Evolutionary conservation across 2,888 invertebrate genomes (phyloP).

Genomic region (Ennomos fuscantarius): DNA sequence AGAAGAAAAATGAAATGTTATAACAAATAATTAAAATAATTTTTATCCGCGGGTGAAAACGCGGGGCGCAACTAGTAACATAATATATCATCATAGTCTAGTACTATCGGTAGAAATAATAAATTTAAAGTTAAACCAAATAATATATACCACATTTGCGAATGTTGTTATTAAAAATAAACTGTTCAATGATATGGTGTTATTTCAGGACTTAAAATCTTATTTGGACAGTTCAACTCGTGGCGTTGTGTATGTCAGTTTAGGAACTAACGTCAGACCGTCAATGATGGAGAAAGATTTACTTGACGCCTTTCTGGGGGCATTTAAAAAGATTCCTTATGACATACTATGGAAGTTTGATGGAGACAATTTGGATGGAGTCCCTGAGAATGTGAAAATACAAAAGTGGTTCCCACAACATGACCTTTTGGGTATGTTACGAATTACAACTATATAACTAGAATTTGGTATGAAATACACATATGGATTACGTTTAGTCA

Average conservation of each 20-base stretch:
- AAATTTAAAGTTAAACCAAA: no score
- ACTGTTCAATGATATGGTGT: not conserved
- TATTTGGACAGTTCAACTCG: conserved; percentile 43
- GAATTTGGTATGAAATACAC: no score
- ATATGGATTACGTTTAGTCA: no score
- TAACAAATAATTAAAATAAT: no score
- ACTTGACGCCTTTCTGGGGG: conserved; percentile 40
- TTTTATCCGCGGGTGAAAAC: no score
- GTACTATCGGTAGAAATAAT: no score
- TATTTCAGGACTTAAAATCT: conserved; percentile 45
- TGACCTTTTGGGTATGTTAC: conserved; percentile 39
- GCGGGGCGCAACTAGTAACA: no score
- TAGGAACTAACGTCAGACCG: conserved; percentile 46
- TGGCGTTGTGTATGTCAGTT: conserved; percentile 51
- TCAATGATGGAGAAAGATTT: conserved; percentile 42
- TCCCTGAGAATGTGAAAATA: conserved; percentile 44
- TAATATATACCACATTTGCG: no score
- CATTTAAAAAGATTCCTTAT: conserved; percentile 43
- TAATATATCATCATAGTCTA: no score
- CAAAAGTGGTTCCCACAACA: conserved; percentile 52
- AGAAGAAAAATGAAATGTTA: no score
- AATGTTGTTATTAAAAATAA: no score
- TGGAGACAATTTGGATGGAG: conserved; percentile 34
- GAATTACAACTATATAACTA: no score
- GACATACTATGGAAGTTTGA: conserved; percentile 51